These are phyloP conservation scores for Macrochelys suwanniensis DNA, from an alignment of 2,797 vertebrate genomes.

Conservation along the genomic window DNA sequence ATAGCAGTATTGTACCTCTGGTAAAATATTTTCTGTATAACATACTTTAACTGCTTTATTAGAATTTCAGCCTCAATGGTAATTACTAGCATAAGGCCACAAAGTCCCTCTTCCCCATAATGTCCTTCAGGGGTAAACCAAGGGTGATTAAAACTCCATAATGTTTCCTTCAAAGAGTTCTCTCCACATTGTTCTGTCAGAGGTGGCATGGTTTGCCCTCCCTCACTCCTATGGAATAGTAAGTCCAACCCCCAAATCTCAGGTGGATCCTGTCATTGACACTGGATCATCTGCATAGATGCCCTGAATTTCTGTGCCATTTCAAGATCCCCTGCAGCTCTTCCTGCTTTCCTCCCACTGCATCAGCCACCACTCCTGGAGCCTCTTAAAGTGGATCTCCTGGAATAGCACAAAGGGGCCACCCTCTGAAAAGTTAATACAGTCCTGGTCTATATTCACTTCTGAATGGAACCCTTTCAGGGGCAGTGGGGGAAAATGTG, in stretches of 20 bases:
- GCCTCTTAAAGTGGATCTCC: neutral
- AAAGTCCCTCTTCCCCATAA: fast-evolving
- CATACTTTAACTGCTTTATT: neutral
- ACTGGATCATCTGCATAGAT: neutral
- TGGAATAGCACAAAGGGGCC: neutral
- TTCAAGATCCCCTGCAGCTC: neutral
- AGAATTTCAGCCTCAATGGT: neutral
- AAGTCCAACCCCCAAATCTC: neutral
- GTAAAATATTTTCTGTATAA: neutral
- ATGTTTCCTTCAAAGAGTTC: neutral
- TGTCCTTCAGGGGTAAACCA: neutral
- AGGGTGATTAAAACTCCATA: neutral
- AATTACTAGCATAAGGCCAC: neutral
- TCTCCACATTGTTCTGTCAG: neutral
- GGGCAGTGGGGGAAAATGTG: neutral
- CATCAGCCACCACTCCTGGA: neutral
- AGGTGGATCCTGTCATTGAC: neutral
- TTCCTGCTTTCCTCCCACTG: neutral
- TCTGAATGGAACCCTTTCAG: neutral
- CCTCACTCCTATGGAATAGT: neutral
- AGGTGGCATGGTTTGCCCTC: neutral
- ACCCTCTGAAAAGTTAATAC: neutral
- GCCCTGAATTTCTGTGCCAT: neutral
- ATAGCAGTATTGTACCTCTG: neutral
- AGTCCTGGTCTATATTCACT: neutral